phyloP scores from a whole-genome alignment of 1,140 invertebrate species.

The Olivierus martensii region DNA sequence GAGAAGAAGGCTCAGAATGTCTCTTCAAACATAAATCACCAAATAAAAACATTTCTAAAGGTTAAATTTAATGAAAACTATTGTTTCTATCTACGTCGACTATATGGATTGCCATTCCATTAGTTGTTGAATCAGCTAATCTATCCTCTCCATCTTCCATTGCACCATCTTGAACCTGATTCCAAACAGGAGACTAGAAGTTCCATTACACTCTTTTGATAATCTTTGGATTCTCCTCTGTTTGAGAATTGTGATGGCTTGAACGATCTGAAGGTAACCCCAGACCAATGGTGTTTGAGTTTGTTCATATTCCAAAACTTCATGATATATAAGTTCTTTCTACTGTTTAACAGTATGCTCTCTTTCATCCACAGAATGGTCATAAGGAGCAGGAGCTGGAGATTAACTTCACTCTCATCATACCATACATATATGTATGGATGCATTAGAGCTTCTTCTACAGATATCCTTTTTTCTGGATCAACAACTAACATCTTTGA shows the following conservation, averaged over 20 bases:
- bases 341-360: too few relatives aligned
- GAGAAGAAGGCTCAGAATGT: too few relatives aligned
- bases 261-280: slow-evolving; percentile 11
- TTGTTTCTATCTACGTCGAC: slow-evolving; percentile 17
- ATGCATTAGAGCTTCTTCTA: slow-evolving; percentile 93
- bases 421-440: slow-evolving; percentile 99
- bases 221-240: slow-evolving; percentile 15
- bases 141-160: slow-evolving; percentile 15
- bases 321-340: slow-evolving; percentile 35
- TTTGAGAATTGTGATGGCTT: slow-evolving; percentile 14
- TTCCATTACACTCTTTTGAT: too few relatives aligned
- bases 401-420: slow-evolving; percentile 87
- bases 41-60: neutral
- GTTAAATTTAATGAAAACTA: neutral
- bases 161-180: slow-evolving; percentile 14
- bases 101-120: slow-evolving; percentile 16
- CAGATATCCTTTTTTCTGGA: slow-evolving; percentile 91
- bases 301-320: slow-evolving; percentile 32
- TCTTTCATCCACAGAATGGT: too few relatives aligned
- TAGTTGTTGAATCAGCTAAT: slow-evolving; percentile 13
- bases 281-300: slow-evolving; percentile 15
- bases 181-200: too few relatives aligned
- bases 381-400: too few relatives aligned
- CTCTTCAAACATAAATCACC: too few relatives aligned
- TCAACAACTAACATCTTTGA: slow-evolving; percentile 98